Base-by-base conservation (phyloP, 2,113 vertebrate genomes). In the Lanius ludovicianus region DNA sequence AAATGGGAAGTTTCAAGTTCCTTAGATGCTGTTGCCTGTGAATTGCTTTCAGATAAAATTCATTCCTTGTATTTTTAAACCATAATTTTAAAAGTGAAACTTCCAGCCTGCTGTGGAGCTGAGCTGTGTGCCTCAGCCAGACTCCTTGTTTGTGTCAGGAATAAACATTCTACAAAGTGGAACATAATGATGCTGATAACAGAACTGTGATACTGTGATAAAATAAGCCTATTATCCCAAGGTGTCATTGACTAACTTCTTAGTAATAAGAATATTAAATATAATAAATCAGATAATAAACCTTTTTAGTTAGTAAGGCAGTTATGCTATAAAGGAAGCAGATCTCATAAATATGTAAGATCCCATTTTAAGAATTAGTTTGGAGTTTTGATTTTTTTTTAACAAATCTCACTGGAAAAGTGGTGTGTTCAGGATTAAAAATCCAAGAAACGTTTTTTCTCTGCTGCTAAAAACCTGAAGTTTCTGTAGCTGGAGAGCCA, bases 211-310 rank as follows among this genome's bases (percentile, higher is more conserved):
- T 93, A 67, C 50, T 67, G 56, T 78, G 92, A 71, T 95, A 57
- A 87, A 95, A 60, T 84, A 95, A 96, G 86, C 95, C 59, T 69
- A 7, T 93, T 84, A 87, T 71, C 77, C 84, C 86, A 91, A 90
- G 84, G 85, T 94, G 90, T 87, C 82, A 75, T 65, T 95, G 79
- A 41, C 83, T 78, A 77, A 60, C 64, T 78, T 93, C 71, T 89
- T 77, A 75, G 78, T 90, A 93, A 86, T 92, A 81, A 84, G 8
- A 1, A 75, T 88, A 90, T 90, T 90, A 90, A 93, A 87, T 80
- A 25, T 73, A 90, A 70, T 65, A 78, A 86, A 83, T 85, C 56
- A 90, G 75, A 52, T 88, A 79, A 74, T 65, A 88, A 88, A 69
- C 33, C 20, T 74, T 77, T 84, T 64, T 33, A 24, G 39, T 78